phyloP scores from a whole-genome alignment of 2,797 vertebrate genomes.

The Anolis apletophallus region DNA sequence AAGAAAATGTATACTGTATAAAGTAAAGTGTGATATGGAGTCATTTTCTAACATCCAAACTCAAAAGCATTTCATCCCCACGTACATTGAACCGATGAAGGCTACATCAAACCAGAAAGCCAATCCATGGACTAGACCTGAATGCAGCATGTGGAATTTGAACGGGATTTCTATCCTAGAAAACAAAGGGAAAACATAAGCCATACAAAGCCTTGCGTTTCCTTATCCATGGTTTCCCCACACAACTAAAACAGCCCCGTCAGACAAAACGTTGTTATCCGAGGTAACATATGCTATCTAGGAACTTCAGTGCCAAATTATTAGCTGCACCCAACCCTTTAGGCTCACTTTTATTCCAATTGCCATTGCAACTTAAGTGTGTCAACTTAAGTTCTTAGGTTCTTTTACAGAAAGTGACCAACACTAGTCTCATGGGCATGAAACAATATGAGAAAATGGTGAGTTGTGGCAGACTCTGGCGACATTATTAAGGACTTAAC shows the following conservation, averaged over 20 bases:
- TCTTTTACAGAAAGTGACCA: not conserved
- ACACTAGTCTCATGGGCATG: not conserved
- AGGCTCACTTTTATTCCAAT: not conserved
- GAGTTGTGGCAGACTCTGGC: not conserved
- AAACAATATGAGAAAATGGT: not conserved
- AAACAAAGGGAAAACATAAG: slow-evolving; percentile 37
- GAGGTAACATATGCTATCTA: not conserved
- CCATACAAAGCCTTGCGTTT: not conserved
- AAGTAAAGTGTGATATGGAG: not conserved
- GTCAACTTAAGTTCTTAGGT: not conserved
- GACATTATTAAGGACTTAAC: too few relatives aligned
- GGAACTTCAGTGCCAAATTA: not conserved
- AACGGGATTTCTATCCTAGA: slow-evolving; percentile 97
- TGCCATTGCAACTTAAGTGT: not conserved
- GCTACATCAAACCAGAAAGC: slow-evolving; percentile 98
- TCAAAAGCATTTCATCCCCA: slow-evolving; percentile 8
- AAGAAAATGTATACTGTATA: not conserved
- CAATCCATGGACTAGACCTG: slow-evolving; percentile 93
- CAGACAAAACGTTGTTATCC: not conserved
- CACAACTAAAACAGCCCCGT: not conserved
- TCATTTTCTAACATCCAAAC: not conserved
- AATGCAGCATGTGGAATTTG: slow-evolving; percentile 98
- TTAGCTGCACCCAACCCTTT: not conserved
- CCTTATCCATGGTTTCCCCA: not conserved
- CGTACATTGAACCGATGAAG: slow-evolving; percentile 94